Evolutionary conservation across 2,113 vertebrate genomes (phyloP), one percentile per base, ranked within the genome.

Genomic region (Poeciliopsis turrubarensis): DNA sequence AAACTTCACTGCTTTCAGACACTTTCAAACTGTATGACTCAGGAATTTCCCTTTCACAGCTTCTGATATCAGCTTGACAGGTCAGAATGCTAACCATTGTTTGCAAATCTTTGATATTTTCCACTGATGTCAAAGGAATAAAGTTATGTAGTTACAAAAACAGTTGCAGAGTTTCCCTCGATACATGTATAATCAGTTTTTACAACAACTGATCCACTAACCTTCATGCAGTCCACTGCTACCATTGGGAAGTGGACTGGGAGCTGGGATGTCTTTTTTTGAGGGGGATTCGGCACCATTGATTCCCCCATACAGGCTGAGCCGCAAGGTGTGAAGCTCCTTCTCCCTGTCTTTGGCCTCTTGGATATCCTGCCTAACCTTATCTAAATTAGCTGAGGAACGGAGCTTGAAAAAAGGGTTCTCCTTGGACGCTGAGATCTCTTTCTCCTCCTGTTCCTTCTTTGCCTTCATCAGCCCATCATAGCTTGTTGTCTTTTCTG

Each of bases 361-460:
- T 30, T 85, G 92, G 83, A 97, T 96, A 76, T 97, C 96, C 81
- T 87, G 92, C 86, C 95, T 93, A 81, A 97, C 91, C 75, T 95
- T 91, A 0, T 85, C 68, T 37, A 92, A 31, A 57, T 87, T 75
- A 47, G 77, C 39, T 62, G 92, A 90, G 25, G 93, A 80, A 29
- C 93, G 91, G 68, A 95, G 85, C 80, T 89, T 86, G 78, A 94
- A 94, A 78, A 94, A 96, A 26, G 95, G 94, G 82, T 94, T 95
- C 82, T 93, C 88, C 39, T 77, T 91, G 17, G 83, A 63, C 17
- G 44, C 2, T 22, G 27, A 37, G 6, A 75, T 67, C 26, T 88
- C 72, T 2, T 70, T 62, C 13, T 83, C 81, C 2, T 70, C n/a
- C 31, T 75, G 54, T 64, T 70, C 41, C 26, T 67, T 65, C 67